Conservation (phyloP, 30 jellyfish, hydroid and myxozoan species). For the Hydra vulgaris region DNA sequence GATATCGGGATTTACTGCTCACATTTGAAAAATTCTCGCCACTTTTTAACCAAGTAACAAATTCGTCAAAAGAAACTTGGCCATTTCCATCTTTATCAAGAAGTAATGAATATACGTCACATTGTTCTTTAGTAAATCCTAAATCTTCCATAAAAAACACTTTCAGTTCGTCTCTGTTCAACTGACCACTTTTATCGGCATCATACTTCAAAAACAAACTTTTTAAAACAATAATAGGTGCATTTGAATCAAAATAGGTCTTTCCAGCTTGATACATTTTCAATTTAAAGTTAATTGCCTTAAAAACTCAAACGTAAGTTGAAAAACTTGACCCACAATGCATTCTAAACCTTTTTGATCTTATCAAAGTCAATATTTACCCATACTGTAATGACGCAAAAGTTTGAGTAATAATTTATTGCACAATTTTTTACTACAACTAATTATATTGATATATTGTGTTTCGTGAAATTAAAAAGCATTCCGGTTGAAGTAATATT, state of each 20-base stretch:
- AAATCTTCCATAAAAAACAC: conserved; percentile 71
- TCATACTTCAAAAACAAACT: conserved; percentile 85
- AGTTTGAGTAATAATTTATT: no score
- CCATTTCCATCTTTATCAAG: conserved; percentile 92
- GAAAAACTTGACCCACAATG: no score
- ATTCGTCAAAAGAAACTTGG: conserved; percentile 64
- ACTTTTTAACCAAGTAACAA: conserved; percentile 79
- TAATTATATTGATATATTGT: no score
- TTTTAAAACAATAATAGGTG: conserved; percentile 53
- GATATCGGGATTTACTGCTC: conserved; percentile 60
- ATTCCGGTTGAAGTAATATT: no score
- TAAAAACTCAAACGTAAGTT: no score
- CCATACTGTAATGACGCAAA: no score
- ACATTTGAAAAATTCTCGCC: conserved; percentile 73
- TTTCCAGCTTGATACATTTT: background rate
- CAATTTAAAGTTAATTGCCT: no score
- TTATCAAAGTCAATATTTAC: no score
- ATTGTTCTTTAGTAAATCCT: conserved; percentile 74
- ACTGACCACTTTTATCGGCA: conserved; percentile 69
- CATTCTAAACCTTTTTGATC: no score
- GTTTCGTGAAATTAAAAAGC: no score
- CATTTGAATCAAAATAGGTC: conserved; percentile 64
- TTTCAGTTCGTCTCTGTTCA: conserved; percentile 39
- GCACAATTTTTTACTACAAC: no score
- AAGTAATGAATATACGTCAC: conserved; percentile 64